These are phyloP conservation scores for Gyps fulvus DNA, from an alignment of 2,113 vertebrate species.

Conservation along the genomic window DNA sequence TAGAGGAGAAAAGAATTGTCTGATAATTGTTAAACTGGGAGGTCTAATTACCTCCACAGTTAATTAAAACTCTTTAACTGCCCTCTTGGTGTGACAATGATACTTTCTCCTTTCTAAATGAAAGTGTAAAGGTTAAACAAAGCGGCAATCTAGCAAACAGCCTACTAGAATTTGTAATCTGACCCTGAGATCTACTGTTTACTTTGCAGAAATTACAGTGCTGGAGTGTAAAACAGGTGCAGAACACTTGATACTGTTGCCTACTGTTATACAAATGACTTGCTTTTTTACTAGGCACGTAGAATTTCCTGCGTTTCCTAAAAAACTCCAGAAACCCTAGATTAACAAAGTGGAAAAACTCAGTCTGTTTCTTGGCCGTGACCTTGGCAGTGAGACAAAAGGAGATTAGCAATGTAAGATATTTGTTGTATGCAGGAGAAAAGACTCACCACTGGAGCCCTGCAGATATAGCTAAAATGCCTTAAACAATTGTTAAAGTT, in stretches of 20 bases:
- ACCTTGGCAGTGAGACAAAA: slow-evolving; percentile 61
- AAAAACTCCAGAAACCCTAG: slow-evolving; percentile 49
- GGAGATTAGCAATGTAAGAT: slow-evolving; percentile 17
- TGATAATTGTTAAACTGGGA: slow-evolving; percentile 47
- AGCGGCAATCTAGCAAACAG: slow-evolving; percentile 32
- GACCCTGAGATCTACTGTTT: slow-evolving; percentile 61
- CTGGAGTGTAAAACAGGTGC: slow-evolving; percentile 52
- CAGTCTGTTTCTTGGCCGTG: slow-evolving; percentile 15
- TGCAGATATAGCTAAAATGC: not conserved
- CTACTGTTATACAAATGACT: slow-evolving; percentile 40
- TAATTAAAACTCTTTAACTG: slow-evolving; percentile 68
- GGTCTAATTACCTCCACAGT: slow-evolving; percentile 56
- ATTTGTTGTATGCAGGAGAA: not conserved
- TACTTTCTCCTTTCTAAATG: slow-evolving; percentile 52
- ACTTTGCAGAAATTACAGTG: slow-evolving; percentile 54
- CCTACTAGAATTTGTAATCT: slow-evolving; percentile 61
- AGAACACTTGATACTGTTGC: slow-evolving; percentile 55
- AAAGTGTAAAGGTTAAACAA: slow-evolving; percentile 59
- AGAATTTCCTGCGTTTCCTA: slow-evolving; percentile 36
- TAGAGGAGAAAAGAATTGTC: slow-evolving; percentile 39
- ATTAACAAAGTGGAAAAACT: slow-evolving; percentile 53
- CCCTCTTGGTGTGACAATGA: slow-evolving; percentile 39
- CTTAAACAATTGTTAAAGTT: not conserved
- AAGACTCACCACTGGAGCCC: not conserved
- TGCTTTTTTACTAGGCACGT: not conserved